phyloP scores from a whole-genome alignment of 2,797 vertebrate species.

The Prunella strophiata region DNA sequence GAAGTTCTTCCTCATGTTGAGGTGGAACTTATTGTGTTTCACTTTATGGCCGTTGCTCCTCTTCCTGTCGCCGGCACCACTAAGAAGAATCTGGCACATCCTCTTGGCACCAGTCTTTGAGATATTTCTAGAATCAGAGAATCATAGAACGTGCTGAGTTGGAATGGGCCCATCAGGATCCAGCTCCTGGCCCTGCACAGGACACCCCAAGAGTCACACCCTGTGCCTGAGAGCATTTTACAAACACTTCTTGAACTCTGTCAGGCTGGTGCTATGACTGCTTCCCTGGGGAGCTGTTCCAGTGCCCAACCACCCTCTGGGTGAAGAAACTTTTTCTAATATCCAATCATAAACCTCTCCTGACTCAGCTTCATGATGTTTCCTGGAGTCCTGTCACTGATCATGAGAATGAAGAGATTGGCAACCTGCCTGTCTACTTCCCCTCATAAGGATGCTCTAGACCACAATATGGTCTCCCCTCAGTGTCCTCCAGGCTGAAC shows the following conservation, averaged over 20 bases:
- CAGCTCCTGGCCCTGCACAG: background rate
- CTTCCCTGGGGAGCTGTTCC: background rate
- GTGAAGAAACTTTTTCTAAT: background rate
- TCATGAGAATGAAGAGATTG: background rate
- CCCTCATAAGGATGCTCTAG: fast-evolving
- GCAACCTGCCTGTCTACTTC: too few relatives aligned
- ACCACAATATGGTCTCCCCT: background rate
- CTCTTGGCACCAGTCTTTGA: background rate
- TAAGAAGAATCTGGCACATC: background rate
- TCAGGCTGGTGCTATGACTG: background rate
- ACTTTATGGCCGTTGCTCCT: background rate
- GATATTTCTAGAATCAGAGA: background rate
- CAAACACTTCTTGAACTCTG: background rate
- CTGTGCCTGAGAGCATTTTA: background rate
- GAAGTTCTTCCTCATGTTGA: background rate
- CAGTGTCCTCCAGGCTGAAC: background rate
- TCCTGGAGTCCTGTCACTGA: background rate
- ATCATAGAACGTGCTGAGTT: background rate
- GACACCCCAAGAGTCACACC: background rate
- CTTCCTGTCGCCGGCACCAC: too few relatives aligned
- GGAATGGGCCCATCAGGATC: background rate
- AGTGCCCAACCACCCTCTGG: background rate
- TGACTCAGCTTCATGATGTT: background rate
- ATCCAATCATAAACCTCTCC: background rate
- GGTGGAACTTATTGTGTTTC: background rate